Conservation (phyloP, 2,888 invertebrate genomes). For the Macrosoma leucophasiata region DNA sequence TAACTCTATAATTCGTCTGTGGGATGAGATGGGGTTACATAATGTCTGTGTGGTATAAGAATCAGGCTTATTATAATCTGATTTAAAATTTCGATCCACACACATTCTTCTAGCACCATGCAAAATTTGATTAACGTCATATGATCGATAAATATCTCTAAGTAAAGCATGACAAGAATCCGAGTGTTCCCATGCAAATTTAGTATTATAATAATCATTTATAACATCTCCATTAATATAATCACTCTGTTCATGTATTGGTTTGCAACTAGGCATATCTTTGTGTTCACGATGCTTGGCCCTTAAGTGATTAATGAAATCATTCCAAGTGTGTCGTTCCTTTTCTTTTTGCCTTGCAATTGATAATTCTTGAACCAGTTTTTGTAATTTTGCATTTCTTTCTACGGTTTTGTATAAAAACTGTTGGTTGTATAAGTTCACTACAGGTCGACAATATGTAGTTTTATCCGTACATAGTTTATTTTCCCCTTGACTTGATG, state of each 20-base stretch:
- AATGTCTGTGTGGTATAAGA: conserved; percentile 26
- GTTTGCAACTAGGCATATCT: not conserved
- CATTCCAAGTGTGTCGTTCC: conserved; percentile 45
- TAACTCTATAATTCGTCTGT: conserved; percentile 33
- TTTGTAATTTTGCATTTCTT: conserved; percentile 41
- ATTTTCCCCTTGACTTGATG: too few species aligned
- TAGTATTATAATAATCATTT: conserved; percentile 32
- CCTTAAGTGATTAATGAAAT: conserved; percentile 49
- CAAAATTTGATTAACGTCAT: too few species aligned
- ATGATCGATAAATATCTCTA: conserved; percentile 30
- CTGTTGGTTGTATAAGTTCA: conserved; percentile 35
- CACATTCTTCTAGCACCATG: too few species aligned
- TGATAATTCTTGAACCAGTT: conserved; percentile 38
- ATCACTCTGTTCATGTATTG: conserved; percentile 3
- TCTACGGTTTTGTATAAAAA: conserved; percentile 39
- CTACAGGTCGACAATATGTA: conserved; percentile 41
- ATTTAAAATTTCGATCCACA: too few species aligned
- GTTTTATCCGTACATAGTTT: conserved; percentile 36
- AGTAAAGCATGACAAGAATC: conserved; percentile 32
- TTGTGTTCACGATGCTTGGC: conserved; percentile 34
- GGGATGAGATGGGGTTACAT: conserved; percentile 43
- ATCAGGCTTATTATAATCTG: conserved; percentile 9
- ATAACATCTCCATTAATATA: conserved; percentile 24
- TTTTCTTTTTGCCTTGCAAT: conserved; percentile 41
- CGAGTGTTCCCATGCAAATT: conserved; percentile 27